Percentiles rank a stretch among this genome's conserved stretches.
Conservation (phyloP, 2,888 invertebrate genomes). For the Vesta saturnalis region DNA sequence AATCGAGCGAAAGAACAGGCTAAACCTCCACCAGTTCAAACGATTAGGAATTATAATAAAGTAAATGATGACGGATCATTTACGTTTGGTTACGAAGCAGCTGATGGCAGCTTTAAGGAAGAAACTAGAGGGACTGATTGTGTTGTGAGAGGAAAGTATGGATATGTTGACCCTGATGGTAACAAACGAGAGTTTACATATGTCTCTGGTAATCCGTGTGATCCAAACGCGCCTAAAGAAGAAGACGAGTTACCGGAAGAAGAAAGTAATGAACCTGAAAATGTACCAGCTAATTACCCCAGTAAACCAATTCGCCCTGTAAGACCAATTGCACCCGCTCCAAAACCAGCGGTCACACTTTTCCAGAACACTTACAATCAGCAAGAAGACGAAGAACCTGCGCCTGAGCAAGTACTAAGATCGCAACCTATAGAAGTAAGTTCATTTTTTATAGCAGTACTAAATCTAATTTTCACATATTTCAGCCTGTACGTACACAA, state of each 20-base stretch:
- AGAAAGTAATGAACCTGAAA: slow-evolving; percentile 66
- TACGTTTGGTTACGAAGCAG: slow-evolving; percentile 86
- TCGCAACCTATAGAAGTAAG: slow-evolving; percentile 55
- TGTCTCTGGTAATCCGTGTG: slow-evolving; percentile 87
- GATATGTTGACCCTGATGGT: slow-evolving; percentile 87
- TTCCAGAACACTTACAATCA: slow-evolving; percentile 77
- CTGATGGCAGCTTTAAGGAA: slow-evolving; percentile 87
- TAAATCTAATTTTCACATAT: slow-evolving; percentile 18
- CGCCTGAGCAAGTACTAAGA: slow-evolving; percentile 63
- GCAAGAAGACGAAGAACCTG: slow-evolving; percentile 70
- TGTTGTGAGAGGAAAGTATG: slow-evolving; percentile 87
- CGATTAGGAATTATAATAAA: slow-evolving; percentile 85
- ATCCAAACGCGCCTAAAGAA: slow-evolving; percentile 81
- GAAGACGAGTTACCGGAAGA: slow-evolving; percentile 67
- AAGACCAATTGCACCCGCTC: slow-evolving; percentile 58
- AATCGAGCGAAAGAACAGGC: slow-evolving; percentile 65
- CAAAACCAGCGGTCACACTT: slow-evolving; percentile 69
- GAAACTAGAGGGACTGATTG: slow-evolving; percentile 88
- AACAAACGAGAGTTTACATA: slow-evolving; percentile 88
- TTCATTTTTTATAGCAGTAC: background rate
- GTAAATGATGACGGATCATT: slow-evolving; percentile 85
- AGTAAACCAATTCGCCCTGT: slow-evolving; percentile 64
- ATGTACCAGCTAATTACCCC: slow-evolving; percentile 71
- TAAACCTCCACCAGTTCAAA: slow-evolving; percentile 81
- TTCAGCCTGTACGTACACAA: slow-evolving; percentile 57